These are phyloP conservation scores for Dasypus novemcinctus DNA, from an alignment of 2,113 vertebrate genomes.

Conservation along the genomic window DNA sequence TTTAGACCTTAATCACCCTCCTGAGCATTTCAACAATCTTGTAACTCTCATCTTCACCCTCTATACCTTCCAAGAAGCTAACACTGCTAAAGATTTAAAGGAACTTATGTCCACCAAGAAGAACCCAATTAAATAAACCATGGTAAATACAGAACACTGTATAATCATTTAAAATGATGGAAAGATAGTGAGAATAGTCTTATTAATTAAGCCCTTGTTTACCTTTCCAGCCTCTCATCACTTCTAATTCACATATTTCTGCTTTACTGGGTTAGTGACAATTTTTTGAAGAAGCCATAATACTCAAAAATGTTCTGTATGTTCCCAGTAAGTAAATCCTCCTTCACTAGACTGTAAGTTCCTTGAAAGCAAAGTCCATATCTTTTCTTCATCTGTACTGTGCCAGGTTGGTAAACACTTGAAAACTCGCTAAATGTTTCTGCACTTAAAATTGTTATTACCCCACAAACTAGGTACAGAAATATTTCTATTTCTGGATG, in stretches of 20 bases:
- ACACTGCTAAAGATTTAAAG: background rate
- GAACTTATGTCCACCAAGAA: background rate
- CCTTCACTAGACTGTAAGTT: background rate
- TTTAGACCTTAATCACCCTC: background rate
- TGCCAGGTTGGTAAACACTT: conserved; percentile 15
- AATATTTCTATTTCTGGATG: background rate
- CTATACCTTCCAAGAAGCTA: background rate
- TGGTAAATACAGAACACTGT: background rate
- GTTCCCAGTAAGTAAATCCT: background rate
- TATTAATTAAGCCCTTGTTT: background rate
- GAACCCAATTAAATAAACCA: background rate
- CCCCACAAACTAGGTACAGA: background rate
- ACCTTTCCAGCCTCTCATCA: background rate
- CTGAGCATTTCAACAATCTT: background rate
- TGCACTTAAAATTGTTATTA: conserved; percentile 21
- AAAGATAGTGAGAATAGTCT: background rate
- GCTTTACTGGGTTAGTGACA: background rate
- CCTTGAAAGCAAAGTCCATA: background rate
- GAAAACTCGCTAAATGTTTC: background rate
- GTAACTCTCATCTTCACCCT: background rate
- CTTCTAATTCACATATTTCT: background rate
- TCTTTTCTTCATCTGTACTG: background rate
- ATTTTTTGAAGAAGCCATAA: background rate
- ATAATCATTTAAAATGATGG: background rate
- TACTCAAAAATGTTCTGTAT: background rate